Conservation (phyloP, 2,113 vertebrate species). For the Embiotoca jacksoni region DNA sequence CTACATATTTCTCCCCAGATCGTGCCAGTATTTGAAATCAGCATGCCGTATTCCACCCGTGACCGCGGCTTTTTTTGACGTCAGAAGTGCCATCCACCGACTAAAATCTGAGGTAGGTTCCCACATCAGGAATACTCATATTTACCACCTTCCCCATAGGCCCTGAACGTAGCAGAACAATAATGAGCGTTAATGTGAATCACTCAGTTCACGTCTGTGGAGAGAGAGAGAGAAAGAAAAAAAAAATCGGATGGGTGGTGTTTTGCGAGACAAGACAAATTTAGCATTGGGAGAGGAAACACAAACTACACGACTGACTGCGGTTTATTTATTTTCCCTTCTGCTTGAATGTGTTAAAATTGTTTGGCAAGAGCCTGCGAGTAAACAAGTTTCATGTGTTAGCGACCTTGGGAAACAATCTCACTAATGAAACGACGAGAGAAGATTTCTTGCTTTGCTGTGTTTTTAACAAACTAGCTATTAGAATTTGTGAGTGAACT, state of each 20-base stretch:
- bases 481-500: background rate
- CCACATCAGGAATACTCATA: background rate
- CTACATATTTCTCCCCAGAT: too few relatives aligned
- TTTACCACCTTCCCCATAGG: background rate
- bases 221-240: background rate
- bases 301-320: slow-evolving; percentile 67
- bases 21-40: too few relatives aligned
- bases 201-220: slow-evolving; percentile 50
- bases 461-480: background rate
- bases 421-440: slow-evolving; percentile 19
- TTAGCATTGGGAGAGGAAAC: slow-evolving; percentile 69
- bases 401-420: slow-evolving; percentile 46
- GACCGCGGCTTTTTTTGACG: too few relatives aligned
- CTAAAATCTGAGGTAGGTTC: background rate
- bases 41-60: too few relatives aligned
- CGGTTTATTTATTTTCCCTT: slow-evolving; percentile 71
- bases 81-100: too few relatives aligned
- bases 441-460: background rate
- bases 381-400: slow-evolving; percentile 43
- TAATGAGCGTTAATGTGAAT: slow-evolving; percentile 44
- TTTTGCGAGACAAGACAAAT: slow-evolving; percentile 74
- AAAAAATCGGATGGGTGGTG: slow-evolving; percentile 59
- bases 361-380: slow-evolving; percentile 32
- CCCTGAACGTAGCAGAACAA: slow-evolving; percentile 20
- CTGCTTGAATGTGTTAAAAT: slow-evolving; percentile 43